Percentiles rank a stretch among this genome's conserved stretches.
phyloP scores from a whole-genome alignment of 2,113 vertebrate species.

The Cairina moschata region DNA sequence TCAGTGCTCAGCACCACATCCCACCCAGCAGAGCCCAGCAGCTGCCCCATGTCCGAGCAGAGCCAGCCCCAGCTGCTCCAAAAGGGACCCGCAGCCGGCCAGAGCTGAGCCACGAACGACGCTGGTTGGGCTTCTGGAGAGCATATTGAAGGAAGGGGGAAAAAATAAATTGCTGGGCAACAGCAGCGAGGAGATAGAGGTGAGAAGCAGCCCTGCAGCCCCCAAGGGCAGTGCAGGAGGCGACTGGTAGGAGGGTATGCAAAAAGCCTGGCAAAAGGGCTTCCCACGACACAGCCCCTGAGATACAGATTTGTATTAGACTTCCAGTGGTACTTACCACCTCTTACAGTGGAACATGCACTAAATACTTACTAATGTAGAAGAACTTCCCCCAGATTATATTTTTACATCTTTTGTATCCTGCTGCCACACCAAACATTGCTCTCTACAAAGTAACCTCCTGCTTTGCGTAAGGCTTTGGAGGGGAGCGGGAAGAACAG shows the following conservation, averaged over 20 bases:
- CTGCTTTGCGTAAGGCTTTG: not conserved
- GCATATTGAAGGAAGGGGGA: too few species aligned
- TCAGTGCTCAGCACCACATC: not conserved
- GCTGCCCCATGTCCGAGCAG: too few species aligned
- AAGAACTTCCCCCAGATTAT: not conserved
- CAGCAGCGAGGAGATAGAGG: too few species aligned
- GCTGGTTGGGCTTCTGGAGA: too few species aligned
- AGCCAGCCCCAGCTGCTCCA: too few species aligned
- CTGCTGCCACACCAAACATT: not conserved
- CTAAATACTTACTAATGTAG: not conserved
- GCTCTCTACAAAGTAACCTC: not conserved
- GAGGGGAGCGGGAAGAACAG: not conserved
- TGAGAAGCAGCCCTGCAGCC: too few species aligned
- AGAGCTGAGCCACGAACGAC: too few species aligned
- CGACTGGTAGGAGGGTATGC: accelerated
- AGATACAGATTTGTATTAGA: not conserved
- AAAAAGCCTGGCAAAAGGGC: accelerated
- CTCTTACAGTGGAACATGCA: not conserved
- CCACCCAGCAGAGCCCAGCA: too few species aligned
- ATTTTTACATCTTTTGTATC: not conserved
- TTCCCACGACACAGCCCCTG: not conserved
- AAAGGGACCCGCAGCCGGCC: too few species aligned
- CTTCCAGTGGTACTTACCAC: accelerated
- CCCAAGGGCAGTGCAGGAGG: too few species aligned
- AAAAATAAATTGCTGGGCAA: too few species aligned